Evolutionary conservation across 2,797 vertebrate species (phyloP), one percentile per base, ranked within the genome.

Genomic region (Aphelocoma californica): DNA sequence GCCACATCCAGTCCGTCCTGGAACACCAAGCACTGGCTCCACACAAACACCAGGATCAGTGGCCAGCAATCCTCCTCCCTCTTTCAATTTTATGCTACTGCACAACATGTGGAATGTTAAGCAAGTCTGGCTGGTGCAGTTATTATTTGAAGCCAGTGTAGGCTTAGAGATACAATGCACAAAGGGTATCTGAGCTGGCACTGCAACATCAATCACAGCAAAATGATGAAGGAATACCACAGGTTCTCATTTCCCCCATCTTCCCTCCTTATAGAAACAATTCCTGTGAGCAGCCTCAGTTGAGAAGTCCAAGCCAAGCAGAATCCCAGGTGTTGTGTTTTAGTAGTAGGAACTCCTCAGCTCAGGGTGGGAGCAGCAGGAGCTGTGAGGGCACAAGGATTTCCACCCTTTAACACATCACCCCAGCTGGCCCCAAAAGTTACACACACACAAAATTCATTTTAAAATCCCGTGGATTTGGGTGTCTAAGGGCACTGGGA

Each of bases 1-100:
- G 69, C 61, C 77, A 74, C 1, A 0, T 26, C 53, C 69, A 73
- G 53, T 0, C 38, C 5, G 7, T 45, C 38, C 69, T 17, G 26
- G 26, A 18, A 17, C 78, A 42, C 54, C 61, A 24, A 9, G 38
- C 67, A 29, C 20, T 29, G 60, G n/a, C n/a, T 51, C 31, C 25
- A 23, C 40, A 28, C 26, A 14, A 64, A 8, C 84, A 56, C 47
- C 36, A n/a, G 58, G 3, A 65, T 4, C 44, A 40, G 23, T 12
- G 29, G 9, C 32, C 88, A 88, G 64, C 32, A 77, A 3, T 16
- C 1, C 1, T n/a, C 18, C 32, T 74, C 34, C 12, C 11, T 34
- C 10, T 9, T 24, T 67, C 20, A 4, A 25, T 53, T 74, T 67
- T 11, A 11, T 60, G 42, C 48, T 54, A 1, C 48, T 45, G 61